A percentile compares a stretch with the other conserved stretches of the same genome.
Evolutionary conservation across 1,140 invertebrate species (phyloP).

Genomic region (Triops cancriformis): DNA sequence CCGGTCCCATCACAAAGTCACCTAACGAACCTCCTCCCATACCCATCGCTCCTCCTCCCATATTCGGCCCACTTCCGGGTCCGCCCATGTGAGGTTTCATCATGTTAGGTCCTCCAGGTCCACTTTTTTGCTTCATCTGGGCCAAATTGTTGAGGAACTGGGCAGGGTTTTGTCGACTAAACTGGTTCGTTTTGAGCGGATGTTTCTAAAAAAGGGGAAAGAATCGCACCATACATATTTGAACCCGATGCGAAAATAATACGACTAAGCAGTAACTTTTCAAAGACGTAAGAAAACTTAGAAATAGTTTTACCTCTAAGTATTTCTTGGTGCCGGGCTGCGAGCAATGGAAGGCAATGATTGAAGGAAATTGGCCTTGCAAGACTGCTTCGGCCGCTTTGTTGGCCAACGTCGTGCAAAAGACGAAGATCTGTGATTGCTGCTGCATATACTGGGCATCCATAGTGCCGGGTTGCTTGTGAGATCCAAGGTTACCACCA

Average conservation of each 20-base stretch:
- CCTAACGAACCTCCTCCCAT: conserved; percentile 21
- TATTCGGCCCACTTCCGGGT: conserved; percentile 32
- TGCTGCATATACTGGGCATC: conserved; percentile 83
- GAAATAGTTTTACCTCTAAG: conserved; percentile 59
- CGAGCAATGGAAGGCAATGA: conserved; percentile 90
- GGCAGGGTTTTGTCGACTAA: conserved; percentile 69
- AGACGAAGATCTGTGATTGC: conserved; percentile 96
- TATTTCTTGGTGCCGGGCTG: conserved; percentile 91
- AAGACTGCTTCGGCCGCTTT: conserved; percentile 86
- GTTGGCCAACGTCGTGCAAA: conserved; percentile 87
- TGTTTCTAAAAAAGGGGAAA: conserved; percentile 59
- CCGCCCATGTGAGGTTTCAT: conserved; percentile 27
- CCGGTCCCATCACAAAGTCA: conserved; percentile 24
- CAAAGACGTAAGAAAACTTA: conserved; percentile 20
- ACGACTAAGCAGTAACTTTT: too few relatives aligned
- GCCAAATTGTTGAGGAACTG: conserved; percentile 70
- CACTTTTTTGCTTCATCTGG: conserved; percentile 60
- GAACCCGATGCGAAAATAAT: conserved; percentile 11
- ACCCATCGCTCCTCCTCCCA: conserved; percentile 29
- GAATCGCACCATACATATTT: conserved; percentile 20
- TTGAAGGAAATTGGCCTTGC: conserved; percentile 77
- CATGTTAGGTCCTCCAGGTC: conserved; percentile 41
- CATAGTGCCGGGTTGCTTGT: conserved; percentile 63
- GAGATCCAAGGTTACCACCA: conserved; percentile 1
- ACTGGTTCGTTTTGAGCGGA: conserved; percentile 77